These are phyloP conservation scores for Gymnogyps californianus DNA, from an alignment of 2,113 vertebrate genomes.

Conservation along the genomic window DNA sequence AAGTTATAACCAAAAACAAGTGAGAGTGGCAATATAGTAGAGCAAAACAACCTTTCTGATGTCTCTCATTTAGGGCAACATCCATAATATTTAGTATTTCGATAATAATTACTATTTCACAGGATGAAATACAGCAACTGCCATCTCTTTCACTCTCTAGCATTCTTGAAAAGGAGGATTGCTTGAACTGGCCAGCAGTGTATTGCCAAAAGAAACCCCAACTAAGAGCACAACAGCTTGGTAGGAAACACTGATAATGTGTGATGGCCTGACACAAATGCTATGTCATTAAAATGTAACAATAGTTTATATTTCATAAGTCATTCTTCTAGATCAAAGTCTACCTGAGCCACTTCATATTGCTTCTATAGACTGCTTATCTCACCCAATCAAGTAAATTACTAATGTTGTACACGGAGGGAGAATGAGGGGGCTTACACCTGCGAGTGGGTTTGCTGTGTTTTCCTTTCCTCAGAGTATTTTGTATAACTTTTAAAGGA, in stretches of 20 bases:
- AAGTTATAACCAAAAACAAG: not conserved
- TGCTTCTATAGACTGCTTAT: not conserved
- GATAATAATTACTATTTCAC: not conserved
- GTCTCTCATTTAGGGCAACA: not conserved
- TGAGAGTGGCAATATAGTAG: not conserved
- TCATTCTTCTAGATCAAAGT: not conserved
- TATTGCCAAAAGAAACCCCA: not conserved
- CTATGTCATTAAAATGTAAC: not conserved
- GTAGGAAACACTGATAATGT: not conserved
- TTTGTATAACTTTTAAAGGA: not conserved
- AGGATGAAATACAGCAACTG: not conserved
- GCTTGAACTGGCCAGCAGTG: not conserved
- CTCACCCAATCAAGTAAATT: not conserved
- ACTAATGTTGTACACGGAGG: rapidly evolving
- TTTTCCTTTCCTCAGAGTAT: not conserved
- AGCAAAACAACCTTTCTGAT: not conserved
- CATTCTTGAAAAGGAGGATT: not conserved
- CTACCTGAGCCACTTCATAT: not conserved
- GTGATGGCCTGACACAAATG: not conserved
- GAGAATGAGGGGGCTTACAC: not conserved
- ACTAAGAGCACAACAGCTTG: not conserved
- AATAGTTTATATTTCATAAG: not conserved
- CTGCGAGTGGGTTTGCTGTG: rapidly evolving
- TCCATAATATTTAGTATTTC: not conserved
- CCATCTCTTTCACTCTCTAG: not conserved